These are phyloP conservation scores for Gobio occitaniae DNA, from an alignment of 2,797 vertebrate genomes.

Conservation along the genomic window DNA sequence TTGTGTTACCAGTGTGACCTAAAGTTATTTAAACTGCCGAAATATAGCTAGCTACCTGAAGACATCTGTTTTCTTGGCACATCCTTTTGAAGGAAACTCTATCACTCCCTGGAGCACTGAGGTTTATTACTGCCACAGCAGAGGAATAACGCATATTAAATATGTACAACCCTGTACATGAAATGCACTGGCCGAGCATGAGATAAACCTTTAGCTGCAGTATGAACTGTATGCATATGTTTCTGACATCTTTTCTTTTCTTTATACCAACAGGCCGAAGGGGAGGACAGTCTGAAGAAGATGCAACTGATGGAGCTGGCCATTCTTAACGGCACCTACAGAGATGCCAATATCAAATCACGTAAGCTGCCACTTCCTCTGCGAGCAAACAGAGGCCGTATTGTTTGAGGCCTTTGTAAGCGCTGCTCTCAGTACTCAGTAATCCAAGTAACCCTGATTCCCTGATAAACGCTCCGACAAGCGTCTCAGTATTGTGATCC, in stretches of 20 bases:
- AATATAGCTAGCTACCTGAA: neutral
- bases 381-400: neutral
- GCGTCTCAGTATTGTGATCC: constrained; percentile 46
- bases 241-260: neutral
- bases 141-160: neutral
- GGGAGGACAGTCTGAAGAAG: constrained; percentile 95
- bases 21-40: neutral
- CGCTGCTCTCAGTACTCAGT: constrained; percentile 41
- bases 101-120: neutral
- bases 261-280: constrained; percentile 82
- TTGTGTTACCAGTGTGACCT: too few species aligned
- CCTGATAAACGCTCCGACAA: constrained; percentile 51
- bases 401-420: constrained; percentile 33
- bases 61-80: neutral
- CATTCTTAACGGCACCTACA: constrained; percentile 93
- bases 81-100: neutral
- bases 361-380: constrained; percentile 78
- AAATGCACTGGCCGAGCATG: neutral
- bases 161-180: neutral
- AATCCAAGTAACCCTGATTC: constrained; percentile 54
- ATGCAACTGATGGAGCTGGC: constrained; percentile 97
- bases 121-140: neutral
- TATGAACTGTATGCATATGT: neutral
- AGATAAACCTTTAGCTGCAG: neutral
- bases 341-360: constrained; percentile 95